phyloP scores from a whole-genome alignment of 2,113 vertebrate genomes.

The Crocuta crocuta region DNA sequence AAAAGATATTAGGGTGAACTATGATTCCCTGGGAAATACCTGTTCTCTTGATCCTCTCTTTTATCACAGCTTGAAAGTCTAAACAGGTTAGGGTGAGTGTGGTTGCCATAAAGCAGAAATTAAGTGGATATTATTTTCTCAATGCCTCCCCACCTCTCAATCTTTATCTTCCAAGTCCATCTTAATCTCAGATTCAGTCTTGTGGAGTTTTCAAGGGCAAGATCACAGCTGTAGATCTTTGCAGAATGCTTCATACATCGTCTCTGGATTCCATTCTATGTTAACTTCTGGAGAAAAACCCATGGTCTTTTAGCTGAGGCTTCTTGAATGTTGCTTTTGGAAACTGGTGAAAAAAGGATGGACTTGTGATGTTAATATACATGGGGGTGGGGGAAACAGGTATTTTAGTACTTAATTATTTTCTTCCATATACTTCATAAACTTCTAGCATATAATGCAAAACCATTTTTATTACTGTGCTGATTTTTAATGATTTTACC shows the following conservation, averaged over 20 bases:
- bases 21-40: neutral
- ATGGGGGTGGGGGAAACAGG: neutral
- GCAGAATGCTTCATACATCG: neutral
- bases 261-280: neutral
- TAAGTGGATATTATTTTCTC: neutral
- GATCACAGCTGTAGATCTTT: neutral
- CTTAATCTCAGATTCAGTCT: conserved; percentile 13
- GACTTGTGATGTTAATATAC: neutral
- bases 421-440: neutral
- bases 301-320: neutral
- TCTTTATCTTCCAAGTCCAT: conserved; percentile 4
- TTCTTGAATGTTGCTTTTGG: neutral
- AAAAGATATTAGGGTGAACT: neutral
- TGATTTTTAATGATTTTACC: neutral
- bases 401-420: neutral
- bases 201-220: conserved; percentile 3
- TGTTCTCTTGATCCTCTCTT: neutral
- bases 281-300: neutral
- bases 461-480: neutral
- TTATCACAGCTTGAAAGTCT: neutral
- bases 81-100: neutral
- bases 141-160: no score
- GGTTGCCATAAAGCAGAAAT: neutral
- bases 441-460: neutral
- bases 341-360: neutral